Base-by-base conservation (phyloP, 1,140 invertebrate genomes). In the Idris sp. region DNA sequence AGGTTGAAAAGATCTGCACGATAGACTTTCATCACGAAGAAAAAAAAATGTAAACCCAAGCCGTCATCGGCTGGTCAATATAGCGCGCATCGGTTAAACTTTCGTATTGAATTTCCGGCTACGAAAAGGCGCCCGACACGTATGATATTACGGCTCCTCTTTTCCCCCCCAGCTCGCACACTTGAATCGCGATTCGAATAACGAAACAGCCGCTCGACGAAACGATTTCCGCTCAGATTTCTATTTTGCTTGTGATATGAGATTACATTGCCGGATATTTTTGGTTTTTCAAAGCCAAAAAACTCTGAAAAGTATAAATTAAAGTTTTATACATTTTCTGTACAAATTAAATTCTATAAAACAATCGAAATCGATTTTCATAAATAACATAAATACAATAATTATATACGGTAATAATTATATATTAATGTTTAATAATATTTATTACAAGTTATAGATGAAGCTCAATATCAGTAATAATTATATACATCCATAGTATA, bases 31-130 rank as follows among this genome's bases (percentile, higher is more conserved):
- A 62, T 61, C 49, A 16, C 35, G 25, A 16, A 49, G 26, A 35
- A 33, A 53, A 54, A 58, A 62, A 72, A 72, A 62, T 49, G 46
- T 38, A 44, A 13, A 59, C 54, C 43, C 35, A 15, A 69, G 44
- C 54, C 64, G 51, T 31, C 61, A 48, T 67, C 33, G 51, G n/a
- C 46, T 43, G 35, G n/a, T 54, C 44, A 16, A 30, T 51, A 51
- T 41, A 51, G 33, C 16, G 67, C 26, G 25, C 40, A 11, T 43
- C 16, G 43, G 22, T 46, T 35, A 40, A 65, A 53, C 56, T 62
- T 58, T 74, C 59, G 77, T 79, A 73, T 81, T 76, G 33, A 77
- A 71, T 83, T 83, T 79, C 81, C 69, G 77, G 71, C 75, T 69
- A 74, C 74, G 74, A 74, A 74, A 77, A 80, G 64, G 53, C 53